Conservation (phyloP, 2,888 invertebrate genomes). For the Mesoligia furuncula region DNA sequence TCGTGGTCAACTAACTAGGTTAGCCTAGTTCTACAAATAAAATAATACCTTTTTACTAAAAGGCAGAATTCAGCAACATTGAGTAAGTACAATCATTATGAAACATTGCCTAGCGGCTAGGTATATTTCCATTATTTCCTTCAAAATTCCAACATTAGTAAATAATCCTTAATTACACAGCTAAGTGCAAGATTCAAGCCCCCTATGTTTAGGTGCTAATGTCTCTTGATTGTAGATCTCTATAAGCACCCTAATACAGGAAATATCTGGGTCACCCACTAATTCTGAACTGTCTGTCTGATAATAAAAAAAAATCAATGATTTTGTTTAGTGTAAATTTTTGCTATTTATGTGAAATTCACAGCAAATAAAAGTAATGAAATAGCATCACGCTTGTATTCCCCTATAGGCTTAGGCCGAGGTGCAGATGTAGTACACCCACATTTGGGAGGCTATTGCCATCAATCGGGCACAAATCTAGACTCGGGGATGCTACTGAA, state of each 20-base stretch:
- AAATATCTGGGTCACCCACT: not conserved
- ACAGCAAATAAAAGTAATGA: not conserved
- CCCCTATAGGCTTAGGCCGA: not conserved
- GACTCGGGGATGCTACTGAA: not conserved
- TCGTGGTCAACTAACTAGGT: no score
- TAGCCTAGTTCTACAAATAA: not conserved
- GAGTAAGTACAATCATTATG: no score
- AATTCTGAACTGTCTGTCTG: not conserved
- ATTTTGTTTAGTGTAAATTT: not conserved
- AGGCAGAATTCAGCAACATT: not conserved
- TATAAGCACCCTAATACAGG: no score
- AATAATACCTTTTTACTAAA: not conserved
- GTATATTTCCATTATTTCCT: not conserved
- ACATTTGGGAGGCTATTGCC: not conserved
- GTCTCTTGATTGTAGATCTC: not conserved
- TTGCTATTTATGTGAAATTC: not conserved
- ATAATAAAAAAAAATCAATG: not conserved
- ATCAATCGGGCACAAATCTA: not conserved
- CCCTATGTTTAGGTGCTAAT: not conserved
- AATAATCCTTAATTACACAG: not conserved
- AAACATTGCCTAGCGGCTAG: not conserved
- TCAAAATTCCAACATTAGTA: not conserved
- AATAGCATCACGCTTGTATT: not conserved
- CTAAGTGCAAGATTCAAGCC: not conserved
- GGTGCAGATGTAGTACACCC: not conserved